Evolutionary conservation across 2,113 vertebrate genomes (phyloP).

Genomic region (Catagonus wagneri): DNA sequence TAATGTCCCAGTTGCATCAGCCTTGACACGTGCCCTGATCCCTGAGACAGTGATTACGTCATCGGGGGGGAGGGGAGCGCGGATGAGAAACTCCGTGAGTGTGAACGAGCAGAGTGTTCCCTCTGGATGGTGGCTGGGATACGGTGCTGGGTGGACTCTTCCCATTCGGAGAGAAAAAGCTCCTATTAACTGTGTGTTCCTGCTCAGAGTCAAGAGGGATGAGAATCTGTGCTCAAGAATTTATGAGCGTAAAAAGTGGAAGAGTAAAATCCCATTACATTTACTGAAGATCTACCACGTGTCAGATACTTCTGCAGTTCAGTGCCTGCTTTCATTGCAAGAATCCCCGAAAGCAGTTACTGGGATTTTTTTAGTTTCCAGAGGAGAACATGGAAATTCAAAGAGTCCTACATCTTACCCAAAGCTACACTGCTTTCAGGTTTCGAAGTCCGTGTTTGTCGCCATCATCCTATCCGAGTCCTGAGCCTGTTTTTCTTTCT

Average conservation of each 20-base stretch:
- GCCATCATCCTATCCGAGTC: not conserved
- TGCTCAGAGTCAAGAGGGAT: not conserved
- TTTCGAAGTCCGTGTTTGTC: not conserved
- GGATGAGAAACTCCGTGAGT: slow-evolving; percentile 41
- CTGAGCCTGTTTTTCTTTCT: not conserved
- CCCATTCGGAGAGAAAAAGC: not conserved
- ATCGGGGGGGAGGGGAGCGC: too few species aligned
- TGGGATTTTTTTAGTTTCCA: not conserved
- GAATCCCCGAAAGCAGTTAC: not conserved
- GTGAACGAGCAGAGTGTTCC: not conserved
- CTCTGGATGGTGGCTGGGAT: not conserved
- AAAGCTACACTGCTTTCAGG: not conserved
- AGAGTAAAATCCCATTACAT: slow-evolving; percentile 18
- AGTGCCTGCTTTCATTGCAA: not conserved
- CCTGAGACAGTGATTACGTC: slow-evolving; percentile 23
- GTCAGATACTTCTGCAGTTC: not conserved
- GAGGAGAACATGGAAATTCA: slow-evolving; percentile 17
- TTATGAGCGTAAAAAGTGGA: slow-evolving; percentile 4
- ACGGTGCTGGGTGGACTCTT: not conserved
- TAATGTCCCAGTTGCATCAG: slow-evolving; percentile 10
- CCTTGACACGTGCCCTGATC: not conserved
- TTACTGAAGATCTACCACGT: slow-evolving; percentile 20
- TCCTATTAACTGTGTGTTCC: not conserved
- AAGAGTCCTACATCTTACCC: not conserved
- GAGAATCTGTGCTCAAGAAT: not conserved